Percentiles rank a stretch among this genome's conserved stretches.
Conservation (phyloP, 2,797 vertebrate species). For the Myotis daubentonii region DNA sequence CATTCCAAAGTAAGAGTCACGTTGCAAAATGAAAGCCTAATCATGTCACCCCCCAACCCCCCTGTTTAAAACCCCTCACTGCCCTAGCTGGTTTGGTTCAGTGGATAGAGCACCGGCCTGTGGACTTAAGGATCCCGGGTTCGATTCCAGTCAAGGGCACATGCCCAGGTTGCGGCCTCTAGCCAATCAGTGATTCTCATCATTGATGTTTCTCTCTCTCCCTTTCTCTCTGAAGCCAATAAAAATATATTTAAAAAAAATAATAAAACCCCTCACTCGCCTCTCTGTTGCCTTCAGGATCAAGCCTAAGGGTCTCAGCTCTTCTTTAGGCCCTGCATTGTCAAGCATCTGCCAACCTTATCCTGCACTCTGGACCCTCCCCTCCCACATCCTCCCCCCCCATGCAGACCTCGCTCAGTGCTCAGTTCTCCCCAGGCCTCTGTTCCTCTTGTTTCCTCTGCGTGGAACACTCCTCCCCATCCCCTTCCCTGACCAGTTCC, state of each 20-base stretch:
- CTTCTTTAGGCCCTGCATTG: not conserved
- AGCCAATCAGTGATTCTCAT: too few species aligned
- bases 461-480: not conserved
- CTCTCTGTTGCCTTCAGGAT: not conserved
- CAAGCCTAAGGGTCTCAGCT: not conserved
- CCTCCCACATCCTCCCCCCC: fast-evolving
- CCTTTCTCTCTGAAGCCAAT: too few species aligned
- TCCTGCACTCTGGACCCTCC: not conserved
- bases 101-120: too few species aligned
- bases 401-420: not conserved
- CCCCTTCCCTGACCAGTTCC: not conserved
- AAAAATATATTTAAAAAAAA: too few species aligned
- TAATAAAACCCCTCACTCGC: not conserved
- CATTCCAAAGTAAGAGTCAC: not conserved
- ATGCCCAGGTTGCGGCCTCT: too few species aligned
- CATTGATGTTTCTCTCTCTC: too few species aligned
- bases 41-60: not conserved
- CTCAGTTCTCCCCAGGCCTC: not conserved
- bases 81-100: too few species aligned
- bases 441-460: not conserved
- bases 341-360: not conserved
- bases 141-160: too few species aligned
- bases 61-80: not conserved
- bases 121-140: too few species aligned
- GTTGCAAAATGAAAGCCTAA: not conserved